These are phyloP conservation scores for Ptiloglossa arizonensis DNA, from an alignment of 1,140 invertebrate genomes.

Conservation along the genomic window DNA sequence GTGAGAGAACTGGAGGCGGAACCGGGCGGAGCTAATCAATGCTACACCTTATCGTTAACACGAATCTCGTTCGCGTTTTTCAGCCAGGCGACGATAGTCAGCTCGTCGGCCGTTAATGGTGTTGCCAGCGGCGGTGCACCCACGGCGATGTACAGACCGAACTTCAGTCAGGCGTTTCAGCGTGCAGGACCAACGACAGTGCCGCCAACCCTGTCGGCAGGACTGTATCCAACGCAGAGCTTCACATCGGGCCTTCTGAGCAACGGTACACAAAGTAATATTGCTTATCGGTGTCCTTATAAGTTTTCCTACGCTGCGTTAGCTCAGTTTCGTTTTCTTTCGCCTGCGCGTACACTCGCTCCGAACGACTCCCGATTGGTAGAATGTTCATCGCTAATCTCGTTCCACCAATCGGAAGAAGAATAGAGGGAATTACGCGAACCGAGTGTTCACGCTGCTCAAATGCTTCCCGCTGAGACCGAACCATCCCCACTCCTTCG, in stretches of 20 bases:
- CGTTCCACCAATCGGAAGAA: too few species aligned
- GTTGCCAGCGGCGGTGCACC: slow-evolving; percentile 82
- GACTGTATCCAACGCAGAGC: slow-evolving; percentile 80
- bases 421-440: too few species aligned
- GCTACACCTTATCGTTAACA: slow-evolving; percentile 45
- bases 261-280: slow-evolving; percentile 83
- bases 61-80: slow-evolving; percentile 67
- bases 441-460: too few species aligned
- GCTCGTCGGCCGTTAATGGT: slow-evolving; percentile 82
- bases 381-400: too few species aligned
- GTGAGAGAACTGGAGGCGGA: slow-evolving; percentile 35
- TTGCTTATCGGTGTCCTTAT: slow-evolving; percentile 73
- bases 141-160: slow-evolving; percentile 86
- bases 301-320: slow-evolving; percentile 15
- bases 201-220: slow-evolving; percentile 78
- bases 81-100: slow-evolving; percentile 81
- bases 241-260: slow-evolving; percentile 80
- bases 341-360: too few species aligned
- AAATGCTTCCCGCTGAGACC: too few species aligned
- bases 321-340: too few species aligned
- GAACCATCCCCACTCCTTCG: too few species aligned
- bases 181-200: slow-evolving; percentile 79
- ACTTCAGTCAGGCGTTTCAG: slow-evolving; percentile 88
- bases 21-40: slow-evolving; percentile 51
- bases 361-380: too few species aligned